Percentiles rank a stretch among this genome's conserved stretches.
These are phyloP conservation scores for Sinocyclocheilus grahami DNA, from an alignment of 2,113 vertebrate species.

Conservation along the genomic window DNA sequence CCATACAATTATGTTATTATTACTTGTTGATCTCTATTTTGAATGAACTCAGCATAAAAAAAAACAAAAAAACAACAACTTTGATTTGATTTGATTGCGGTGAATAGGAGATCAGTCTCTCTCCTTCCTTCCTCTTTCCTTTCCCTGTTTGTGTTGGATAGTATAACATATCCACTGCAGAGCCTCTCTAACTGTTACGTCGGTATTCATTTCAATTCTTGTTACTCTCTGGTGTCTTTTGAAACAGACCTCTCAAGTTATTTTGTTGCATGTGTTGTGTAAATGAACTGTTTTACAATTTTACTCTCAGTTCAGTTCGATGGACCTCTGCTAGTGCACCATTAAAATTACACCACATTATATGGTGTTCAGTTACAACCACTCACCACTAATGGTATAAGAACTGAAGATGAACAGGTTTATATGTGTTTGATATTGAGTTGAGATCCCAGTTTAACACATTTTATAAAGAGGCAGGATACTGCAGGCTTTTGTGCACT, in stretches of 20 bases:
- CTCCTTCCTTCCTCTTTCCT: not conserved
- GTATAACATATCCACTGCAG: not conserved
- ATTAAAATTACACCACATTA: not conserved
- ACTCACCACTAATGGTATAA: not conserved
- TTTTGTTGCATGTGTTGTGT: not conserved
- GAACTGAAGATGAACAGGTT: not conserved
- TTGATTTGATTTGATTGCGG: slow-evolving; percentile 5
- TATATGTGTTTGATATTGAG: not conserved
- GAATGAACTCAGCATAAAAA: not conserved
- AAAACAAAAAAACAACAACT: no score
- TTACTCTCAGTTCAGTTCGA: not conserved
- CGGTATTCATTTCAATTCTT: not conserved
- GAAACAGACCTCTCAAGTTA: not conserved
- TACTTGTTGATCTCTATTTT: not conserved
- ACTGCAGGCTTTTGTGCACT: no score
- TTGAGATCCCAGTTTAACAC: not conserved
- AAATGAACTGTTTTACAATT: not conserved
- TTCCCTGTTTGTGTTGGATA: not conserved
- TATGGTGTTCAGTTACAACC: slow-evolving; percentile 14
- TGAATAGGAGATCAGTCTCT: not conserved
- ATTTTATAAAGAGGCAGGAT: not conserved
- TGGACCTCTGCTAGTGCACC: not conserved
- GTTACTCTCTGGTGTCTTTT: not conserved
- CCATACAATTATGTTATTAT: not conserved
- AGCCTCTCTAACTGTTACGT: not conserved